Base-by-base conservation (phyloP, 2,888 invertebrate species). In the Frankliniella fusca region DNA sequence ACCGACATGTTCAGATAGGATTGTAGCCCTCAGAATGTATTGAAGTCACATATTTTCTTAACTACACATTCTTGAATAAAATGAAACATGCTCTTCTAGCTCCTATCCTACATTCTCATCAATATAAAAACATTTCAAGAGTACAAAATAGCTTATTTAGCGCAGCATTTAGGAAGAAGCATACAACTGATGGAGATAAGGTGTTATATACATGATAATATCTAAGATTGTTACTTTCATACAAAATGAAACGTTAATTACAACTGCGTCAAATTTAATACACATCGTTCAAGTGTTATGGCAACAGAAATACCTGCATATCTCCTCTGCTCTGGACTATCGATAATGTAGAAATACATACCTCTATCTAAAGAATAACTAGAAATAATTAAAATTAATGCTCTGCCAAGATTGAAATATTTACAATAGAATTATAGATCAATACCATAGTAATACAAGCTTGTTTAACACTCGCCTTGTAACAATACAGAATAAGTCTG, bases 81-180 rank as follows among this genome's bases (percentile, higher is more conserved):
- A 76, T 27, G 23, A 9, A 23, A 12, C 70, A 23, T 76, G 70
- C 8, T 12, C 27, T 27, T 76, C 23, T 27, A 23, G 27, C 70
- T 76, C 70, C 70, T 76, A 76, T 27, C 70, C 70, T 76, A 76
- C 27, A 76, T 23, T 76, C 70, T 27, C 27, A 23, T 27, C 70
- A 76, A 76, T 76, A 76, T 76, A 76, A 76, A 76, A 76, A 76
- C 70, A 76, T 76, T 76, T 27, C 23, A 27, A 76, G 70, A 76
- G 70, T 76, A 76, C 70, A 84, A 85, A 83, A 84, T 83, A 84
- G 83, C 84, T 83, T 84, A 83, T 83, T 83, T 84, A 84, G 84
- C 85, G 84, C 84, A 84, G 84, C 84, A 83, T 84, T 81, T 84
- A 83, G 85, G 84, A 85, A 84, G 84, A 85, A 84, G 84, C 84